phyloP scores from a whole-genome alignment of 1,140 invertebrate genomes.

The Phthorimaea operculella region DNA sequence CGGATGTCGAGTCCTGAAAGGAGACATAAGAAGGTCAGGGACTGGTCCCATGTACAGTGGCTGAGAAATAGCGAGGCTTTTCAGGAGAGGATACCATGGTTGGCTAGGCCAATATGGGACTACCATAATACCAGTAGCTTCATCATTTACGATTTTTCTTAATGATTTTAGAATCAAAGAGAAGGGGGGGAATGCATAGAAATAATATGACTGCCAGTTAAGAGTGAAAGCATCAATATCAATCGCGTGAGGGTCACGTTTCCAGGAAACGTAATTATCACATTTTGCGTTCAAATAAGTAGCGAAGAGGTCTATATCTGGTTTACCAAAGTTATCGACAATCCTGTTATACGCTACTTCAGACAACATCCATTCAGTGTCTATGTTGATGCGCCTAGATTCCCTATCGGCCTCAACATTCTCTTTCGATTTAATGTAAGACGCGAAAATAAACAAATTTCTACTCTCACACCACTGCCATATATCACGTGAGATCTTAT shows the following conservation, averaged over 20 bases:
- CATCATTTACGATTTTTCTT: constrained; percentile 11
- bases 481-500: constrained; percentile 11
- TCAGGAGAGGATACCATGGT: constrained; percentile 12
- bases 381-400: constrained; percentile 19
- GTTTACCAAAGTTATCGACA: constrained; percentile 11
- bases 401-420: constrained; percentile 25
- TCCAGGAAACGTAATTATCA: constrained; percentile 10
- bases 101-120: constrained; percentile 11
- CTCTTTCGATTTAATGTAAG: constrained; percentile 24
- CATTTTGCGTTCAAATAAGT: constrained; percentile 10
- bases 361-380: constrained; percentile 20
- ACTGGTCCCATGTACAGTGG: background rate
- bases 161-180: constrained; percentile 10
- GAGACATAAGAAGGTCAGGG: background rate
- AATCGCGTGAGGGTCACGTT: constrained; percentile 11
- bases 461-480: constrained; percentile 20
- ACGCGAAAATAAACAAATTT: constrained; percentile 23
- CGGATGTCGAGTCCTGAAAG: constrained; percentile 9
- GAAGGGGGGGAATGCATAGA: constrained; percentile 15
- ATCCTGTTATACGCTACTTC: constrained; percentile 4
- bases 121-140: constrained; percentile 10
- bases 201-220: constrained; percentile 5
- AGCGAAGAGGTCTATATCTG: constrained; percentile 14
- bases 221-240: constrained; percentile 12
- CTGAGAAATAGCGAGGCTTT: background rate